Conservation (phyloP, 2,888 invertebrate genomes). For the Callinectes sapidus region DNA sequence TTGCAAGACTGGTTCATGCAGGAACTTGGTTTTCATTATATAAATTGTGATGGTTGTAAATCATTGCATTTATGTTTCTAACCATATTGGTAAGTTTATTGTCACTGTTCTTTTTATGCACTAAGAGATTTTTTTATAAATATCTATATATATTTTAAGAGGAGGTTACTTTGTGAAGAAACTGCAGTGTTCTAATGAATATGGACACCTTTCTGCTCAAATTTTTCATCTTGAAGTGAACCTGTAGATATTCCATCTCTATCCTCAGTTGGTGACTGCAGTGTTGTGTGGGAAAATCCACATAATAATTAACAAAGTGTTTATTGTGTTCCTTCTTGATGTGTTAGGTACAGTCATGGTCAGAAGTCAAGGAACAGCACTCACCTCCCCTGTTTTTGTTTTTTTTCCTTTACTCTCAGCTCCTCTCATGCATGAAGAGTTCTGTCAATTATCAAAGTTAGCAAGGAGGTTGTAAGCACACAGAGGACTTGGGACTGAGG, state of each 20-base stretch:
- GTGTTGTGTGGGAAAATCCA: not conserved
- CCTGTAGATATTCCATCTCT: not conserved
- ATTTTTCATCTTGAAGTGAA: not conserved
- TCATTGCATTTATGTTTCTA: not conserved
- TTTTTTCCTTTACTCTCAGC: too few relatives aligned
- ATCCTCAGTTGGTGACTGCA: not conserved
- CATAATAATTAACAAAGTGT: not conserved
- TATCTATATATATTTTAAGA: not conserved
- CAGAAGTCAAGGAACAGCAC: not conserved
- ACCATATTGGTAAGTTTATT: not conserved
- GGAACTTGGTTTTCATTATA: not conserved
- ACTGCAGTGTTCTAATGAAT: not conserved
- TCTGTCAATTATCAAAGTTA: too few relatives aligned
- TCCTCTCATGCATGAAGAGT: too few relatives aligned
- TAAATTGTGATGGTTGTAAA: not conserved
- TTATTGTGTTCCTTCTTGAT: not conserved
- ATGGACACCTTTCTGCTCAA: not conserved
- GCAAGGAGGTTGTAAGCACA: too few relatives aligned
- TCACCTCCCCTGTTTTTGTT: too few relatives aligned
- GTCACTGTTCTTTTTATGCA: not conserved
- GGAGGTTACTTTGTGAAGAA: not conserved
- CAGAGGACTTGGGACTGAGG: too few relatives aligned
- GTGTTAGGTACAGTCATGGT: not conserved
- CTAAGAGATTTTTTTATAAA: not conserved
- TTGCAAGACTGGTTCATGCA: not conserved